These are phyloP conservation scores for Dolichallabes microphthalmus DNA, from an alignment of 2,113 vertebrate species.

Conservation along the genomic window DNA sequence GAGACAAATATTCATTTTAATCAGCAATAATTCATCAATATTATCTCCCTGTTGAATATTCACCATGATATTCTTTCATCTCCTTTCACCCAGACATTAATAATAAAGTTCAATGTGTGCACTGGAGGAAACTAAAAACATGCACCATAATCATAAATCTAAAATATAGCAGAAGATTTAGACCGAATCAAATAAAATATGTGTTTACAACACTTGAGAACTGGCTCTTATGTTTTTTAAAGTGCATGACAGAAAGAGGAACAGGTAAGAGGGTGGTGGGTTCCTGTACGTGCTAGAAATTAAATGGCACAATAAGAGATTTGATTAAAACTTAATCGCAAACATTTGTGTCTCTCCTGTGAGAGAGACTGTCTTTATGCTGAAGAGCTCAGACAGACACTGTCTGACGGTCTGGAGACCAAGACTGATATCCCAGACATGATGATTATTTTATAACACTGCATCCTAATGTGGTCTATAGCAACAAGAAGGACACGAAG, in stretches of 20 bases:
- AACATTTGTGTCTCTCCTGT: not conserved
- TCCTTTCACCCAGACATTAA: constrained; percentile 15
- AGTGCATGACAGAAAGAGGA: not conserved
- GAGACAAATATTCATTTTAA: constrained; percentile 40
- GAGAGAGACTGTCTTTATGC: not conserved
- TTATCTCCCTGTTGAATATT: constrained; percentile 9
- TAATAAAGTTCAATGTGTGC: constrained; percentile 5
- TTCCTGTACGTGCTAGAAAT: constrained; percentile 18
- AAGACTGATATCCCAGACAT: not conserved
- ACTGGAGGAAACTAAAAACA: not conserved
- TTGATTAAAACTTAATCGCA: constrained; percentile 23
- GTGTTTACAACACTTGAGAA: not conserved
- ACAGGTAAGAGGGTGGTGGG: not conserved
- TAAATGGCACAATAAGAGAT: constrained; percentile 29
- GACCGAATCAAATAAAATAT: constrained; percentile 17
- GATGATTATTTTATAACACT: not conserved
- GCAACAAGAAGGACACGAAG: not conserved
- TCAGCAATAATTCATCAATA: constrained; percentile 37
- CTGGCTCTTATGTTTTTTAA: constrained; percentile 4
- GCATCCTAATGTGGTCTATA: not conserved
- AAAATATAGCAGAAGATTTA: not conserved
- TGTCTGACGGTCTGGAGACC: not conserved
- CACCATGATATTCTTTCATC: constrained; percentile 4
- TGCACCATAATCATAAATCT: constrained; percentile 19
- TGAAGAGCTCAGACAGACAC: constrained; percentile 9